These are phyloP conservation scores for Aradophagus sp. DNA, from an alignment of 1,140 invertebrate genomes.

Conservation along the genomic window DNA sequence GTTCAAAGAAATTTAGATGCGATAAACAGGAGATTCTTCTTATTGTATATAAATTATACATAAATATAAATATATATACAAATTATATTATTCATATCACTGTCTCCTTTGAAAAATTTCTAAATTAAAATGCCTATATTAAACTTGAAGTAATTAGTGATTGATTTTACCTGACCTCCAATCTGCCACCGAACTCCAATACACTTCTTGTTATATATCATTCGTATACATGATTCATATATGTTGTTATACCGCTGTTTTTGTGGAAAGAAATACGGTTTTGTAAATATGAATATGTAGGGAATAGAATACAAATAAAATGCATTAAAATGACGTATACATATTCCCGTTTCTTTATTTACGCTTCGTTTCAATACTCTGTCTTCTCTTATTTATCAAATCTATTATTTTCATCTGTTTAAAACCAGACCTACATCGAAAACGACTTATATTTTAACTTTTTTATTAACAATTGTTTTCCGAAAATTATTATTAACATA, in stretches of 20 bases:
- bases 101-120: constrained; percentile 72
- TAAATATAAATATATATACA: constrained; percentile 67
- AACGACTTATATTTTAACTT: too few species aligned
- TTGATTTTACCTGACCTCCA: constrained; percentile 52
- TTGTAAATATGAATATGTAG: constrained; percentile 56
- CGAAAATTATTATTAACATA: too few species aligned
- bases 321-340: constrained; percentile 36
- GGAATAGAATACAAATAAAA: constrained; percentile 52
- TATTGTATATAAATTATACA: constrained; percentile 69
- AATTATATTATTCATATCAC: constrained; percentile 72
- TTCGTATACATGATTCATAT: constrained; percentile 40
- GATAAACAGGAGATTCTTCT: constrained; percentile 67
- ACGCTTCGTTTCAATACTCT: too few species aligned
- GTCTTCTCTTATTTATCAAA: constrained; percentile 13
- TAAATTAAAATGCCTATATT: constrained; percentile 73
- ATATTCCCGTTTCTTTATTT: constrained; percentile 31
- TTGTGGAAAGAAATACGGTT: constrained; percentile 28
- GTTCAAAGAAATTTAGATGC: constrained; percentile 55
- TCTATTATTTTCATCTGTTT: constrained; percentile 6
- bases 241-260: constrained; percentile 46
- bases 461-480: too few species aligned
- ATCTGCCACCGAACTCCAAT: constrained; percentile 28
- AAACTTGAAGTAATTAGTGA: constrained; percentile 58
- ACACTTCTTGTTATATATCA: constrained; percentile 46
- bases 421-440: too few species aligned